Evolutionary conservation across 2,888 invertebrate genomes (phyloP), one percentile per base, ranked within the genome.

Genomic region (Lochmaea capreae): DNA sequence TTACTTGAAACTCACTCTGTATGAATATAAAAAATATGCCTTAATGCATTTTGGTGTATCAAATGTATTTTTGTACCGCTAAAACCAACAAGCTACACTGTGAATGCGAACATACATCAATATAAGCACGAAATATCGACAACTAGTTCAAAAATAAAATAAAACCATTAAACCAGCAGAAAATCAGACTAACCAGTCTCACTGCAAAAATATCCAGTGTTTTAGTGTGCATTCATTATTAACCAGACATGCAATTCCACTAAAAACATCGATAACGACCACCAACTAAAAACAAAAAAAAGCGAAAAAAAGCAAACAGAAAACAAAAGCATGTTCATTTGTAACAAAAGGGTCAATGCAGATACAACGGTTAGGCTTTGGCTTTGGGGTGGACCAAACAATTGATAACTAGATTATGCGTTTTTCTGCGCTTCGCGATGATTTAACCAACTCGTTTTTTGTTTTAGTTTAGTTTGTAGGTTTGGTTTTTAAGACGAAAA

Each of bases 191-290:
- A n/a, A 65, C 46, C 26, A 49, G 49, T 65, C 65, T 65, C 43
- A 46, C 67, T 59, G 67, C 8, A 14, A 59, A 85, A 86, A 86
- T 85, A 84, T 85, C 83, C 83, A 85, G 82, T 79, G 80, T 80
- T 83, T 81, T 81, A 79, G 81, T 80, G 79, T 79, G 81, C 84
- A 84, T 86, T 81, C 84, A 86, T 86, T 85, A 85, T 86, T 86
- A 83, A 86, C 80, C 82, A 81, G 84, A 86, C 86, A 86, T 84
- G 84, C 86, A 85, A 86, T 86, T 86, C 86, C 86, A 86, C 86
- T 86, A 86, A 86, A 86, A 86, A 86, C 86, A 86, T 86, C 86
- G 86, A 86, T 86, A 86, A 86, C 85, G 85, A 82, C 81, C 83
- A 81, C 80, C 81, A 81, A 84, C 81, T 80, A 79, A 83, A 84